A percentile compares a stretch with the other conserved stretches of the same genome.
Conservation (phyloP, 2,888 invertebrate genomes). For the Mythimna vitellina region DNA sequence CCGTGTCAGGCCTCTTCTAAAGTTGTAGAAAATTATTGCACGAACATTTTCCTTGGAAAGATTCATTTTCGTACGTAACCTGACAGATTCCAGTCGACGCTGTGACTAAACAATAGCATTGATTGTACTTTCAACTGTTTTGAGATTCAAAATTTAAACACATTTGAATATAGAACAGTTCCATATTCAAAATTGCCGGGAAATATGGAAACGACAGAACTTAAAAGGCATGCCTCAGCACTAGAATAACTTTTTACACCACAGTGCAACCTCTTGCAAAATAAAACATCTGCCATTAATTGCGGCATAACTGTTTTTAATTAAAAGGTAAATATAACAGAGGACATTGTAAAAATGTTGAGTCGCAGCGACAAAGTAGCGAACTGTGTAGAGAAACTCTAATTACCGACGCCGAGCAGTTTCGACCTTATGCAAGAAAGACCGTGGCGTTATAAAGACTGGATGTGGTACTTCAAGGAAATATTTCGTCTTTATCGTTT, state of each 20-base stretch:
- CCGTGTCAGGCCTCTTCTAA: too few relatives aligned
- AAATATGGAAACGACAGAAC: too few relatives aligned
- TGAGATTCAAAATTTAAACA: too few relatives aligned
- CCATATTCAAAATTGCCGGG: too few relatives aligned
- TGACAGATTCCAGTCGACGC: too few relatives aligned
- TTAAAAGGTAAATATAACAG: conserved; percentile 60
- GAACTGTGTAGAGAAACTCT: conserved; percentile 58
- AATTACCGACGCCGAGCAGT: conserved; percentile 58
- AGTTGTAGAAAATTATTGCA: too few relatives aligned
- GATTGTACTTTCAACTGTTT: too few relatives aligned
- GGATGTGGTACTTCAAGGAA: conserved; percentile 32
- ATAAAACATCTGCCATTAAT: conserved; percentile 31
- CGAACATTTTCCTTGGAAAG: too few relatives aligned
- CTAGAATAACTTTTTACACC: background rate
- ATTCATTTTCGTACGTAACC: too few relatives aligned
- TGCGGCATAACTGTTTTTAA: conserved; percentile 54
- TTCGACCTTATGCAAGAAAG: conserved; percentile 56
- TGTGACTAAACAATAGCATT: too few relatives aligned
- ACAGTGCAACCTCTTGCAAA: conserved; percentile 1
- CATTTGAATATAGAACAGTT: too few relatives aligned
- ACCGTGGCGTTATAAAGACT: background rate
- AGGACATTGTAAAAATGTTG: conserved; percentile 57
- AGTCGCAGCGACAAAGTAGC: conserved; percentile 53
- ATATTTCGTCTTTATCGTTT: background rate
- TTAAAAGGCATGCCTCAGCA: too few relatives aligned